phyloP scores from a whole-genome alignment of 2,888 invertebrate species.

The Liposcelis brunnea region DNA sequence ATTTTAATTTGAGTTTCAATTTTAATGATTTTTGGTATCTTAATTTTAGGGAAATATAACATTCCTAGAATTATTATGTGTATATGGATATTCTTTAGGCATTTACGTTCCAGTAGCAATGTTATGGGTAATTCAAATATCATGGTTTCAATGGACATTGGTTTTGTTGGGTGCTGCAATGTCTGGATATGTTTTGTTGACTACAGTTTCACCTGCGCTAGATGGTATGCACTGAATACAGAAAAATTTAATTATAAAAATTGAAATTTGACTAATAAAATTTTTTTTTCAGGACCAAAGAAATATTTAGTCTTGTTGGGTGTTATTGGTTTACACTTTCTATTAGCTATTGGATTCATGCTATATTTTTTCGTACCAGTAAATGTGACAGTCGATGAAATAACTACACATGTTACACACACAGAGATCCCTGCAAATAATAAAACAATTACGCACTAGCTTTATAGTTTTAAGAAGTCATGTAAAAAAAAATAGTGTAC shows the following conservation, averaged over 20 bases:
- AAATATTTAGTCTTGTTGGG: slow-evolving; percentile 43
- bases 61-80: slow-evolving; percentile 74
- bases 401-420: neutral
- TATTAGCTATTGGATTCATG: slow-evolving; percentile 77
- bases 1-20: slow-evolving; percentile 6
- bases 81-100: slow-evolving; percentile 88
- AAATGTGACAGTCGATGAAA: neutral
- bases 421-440: too few species aligned
- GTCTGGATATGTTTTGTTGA: slow-evolving; percentile 71
- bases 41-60: slow-evolving; percentile 30
- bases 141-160: slow-evolving; percentile 74
- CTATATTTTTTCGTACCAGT: slow-evolving; percentile 58
- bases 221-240: slow-evolving; percentile 24
- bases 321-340: slow-evolving; percentile 59
- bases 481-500: too few species aligned
- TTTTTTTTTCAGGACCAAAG: slow-evolving; percentile 28
- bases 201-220: slow-evolving; percentile 62
- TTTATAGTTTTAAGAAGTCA: too few species aligned
- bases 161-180: slow-evolving; percentile 64
- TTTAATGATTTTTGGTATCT: slow-evolving; percentile 16
- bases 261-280: neutral
- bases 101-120: slow-evolving; percentile 89
- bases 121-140: slow-evolving; percentile 72
- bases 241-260: slow-evolving; percentile 6
- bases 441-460: too few species aligned